Evolutionary conservation across 2,888 invertebrate species (phyloP).

Genomic region (Saturnia japonica): DNA sequence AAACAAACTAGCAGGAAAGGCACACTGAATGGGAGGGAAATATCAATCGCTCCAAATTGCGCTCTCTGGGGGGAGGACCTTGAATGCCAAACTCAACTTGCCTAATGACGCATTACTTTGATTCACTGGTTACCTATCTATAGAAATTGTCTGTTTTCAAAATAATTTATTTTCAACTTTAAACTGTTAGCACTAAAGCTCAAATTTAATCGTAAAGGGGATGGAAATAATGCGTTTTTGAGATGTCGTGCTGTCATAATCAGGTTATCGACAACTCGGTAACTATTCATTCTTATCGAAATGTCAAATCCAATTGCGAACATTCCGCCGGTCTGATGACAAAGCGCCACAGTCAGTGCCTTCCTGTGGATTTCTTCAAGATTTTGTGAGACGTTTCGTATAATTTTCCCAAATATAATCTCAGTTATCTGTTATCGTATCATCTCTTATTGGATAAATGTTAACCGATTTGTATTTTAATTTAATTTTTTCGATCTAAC

Average conservation of each 20-base stretch:
- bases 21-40: conserved; percentile 41
- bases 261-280: conserved; percentile 49
- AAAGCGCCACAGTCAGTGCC: conserved; percentile 10
- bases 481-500: no score
- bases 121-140: conserved; percentile 50
- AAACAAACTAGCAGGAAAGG: conserved; percentile 22
- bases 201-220: conserved; percentile 13
- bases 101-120: conserved; percentile 59
- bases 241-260: conserved; percentile 38
- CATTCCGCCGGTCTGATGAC: conserved; percentile 16
- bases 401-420: neutral
- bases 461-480: no score
- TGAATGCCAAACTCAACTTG: conserved; percentile 62
- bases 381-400: neutral
- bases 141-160: conserved; percentile 32
- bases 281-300: conserved; percentile 53
- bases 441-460: no score
- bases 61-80: conserved; percentile 52
- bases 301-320: conserved; percentile 39
- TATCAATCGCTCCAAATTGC: conserved; percentile 61
- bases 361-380: neutral
- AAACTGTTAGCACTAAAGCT: neutral
- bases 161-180: conserved; percentile 23
- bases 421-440: neutral
- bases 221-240: conserved; percentile 27